Percentiles rank a stretch among this genome's conserved stretches.
phyloP scores from a whole-genome alignment of 1,140 invertebrate species.

The Sinella curviseta region DNA sequence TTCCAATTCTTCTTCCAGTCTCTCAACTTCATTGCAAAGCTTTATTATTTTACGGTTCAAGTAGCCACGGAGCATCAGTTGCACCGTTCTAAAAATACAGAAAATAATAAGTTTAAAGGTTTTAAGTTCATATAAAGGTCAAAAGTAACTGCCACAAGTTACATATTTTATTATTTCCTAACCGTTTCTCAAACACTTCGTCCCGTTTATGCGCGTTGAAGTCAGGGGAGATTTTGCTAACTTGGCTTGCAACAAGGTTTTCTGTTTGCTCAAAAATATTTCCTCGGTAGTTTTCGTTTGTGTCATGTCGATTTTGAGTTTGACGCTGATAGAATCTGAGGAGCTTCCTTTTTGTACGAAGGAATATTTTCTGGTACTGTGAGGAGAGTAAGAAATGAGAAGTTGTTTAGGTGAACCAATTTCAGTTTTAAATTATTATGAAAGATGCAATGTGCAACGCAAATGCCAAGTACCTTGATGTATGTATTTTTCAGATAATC shows the following conservation, averaged over 20 bases:
- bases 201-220: neutral
- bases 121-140: neutral
- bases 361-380: conserved; percentile 19
- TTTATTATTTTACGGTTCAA: conserved; percentile 38
- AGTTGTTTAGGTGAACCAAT: neutral
- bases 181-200: neutral
- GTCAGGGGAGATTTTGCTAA: neutral
- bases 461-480: neutral
- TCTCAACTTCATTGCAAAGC: conserved; percentile 35
- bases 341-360: neutral
- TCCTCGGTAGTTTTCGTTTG: neutral
- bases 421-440: neutral
- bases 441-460: neutral
- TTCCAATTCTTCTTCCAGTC: conserved; percentile 44
- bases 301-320: neutral
- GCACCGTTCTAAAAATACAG: conserved; percentile 27
- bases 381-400: neutral
- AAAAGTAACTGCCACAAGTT: neutral
- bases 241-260: neutral
- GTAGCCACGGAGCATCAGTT: conserved; percentile 34
- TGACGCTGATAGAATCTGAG: neutral
- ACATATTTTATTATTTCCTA: neutral
- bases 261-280: neutral
- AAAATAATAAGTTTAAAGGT: conserved; percentile 8
- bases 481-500: neutral